Evolutionary conservation across 2,797 vertebrate species (phyloP).

Genomic region (Sciurus vulgaris): DNA sequence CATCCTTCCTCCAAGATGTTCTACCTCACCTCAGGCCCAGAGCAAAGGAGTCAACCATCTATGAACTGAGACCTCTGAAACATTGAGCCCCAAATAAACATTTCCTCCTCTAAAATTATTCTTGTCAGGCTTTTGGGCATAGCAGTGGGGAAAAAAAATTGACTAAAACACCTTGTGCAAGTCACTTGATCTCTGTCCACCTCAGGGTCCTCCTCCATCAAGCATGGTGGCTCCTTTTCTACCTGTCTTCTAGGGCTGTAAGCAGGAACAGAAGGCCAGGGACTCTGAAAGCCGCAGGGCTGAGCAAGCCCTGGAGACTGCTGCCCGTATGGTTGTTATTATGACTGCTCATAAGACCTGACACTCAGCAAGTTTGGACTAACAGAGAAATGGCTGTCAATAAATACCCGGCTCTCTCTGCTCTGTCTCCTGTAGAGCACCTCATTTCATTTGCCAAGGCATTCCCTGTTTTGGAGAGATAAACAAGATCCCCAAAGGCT

Average conservation of each 20-base stretch:
- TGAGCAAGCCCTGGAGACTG: neutral
- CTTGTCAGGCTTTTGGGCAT: no score
- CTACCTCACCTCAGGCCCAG: no score
- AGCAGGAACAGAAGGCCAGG: neutral
- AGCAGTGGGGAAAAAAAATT: no score
- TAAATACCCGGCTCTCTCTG: neutral
- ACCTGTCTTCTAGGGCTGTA: neutral
- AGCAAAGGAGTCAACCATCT: no score
- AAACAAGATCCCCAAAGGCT: constrained; percentile 38
- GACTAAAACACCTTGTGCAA: no score
- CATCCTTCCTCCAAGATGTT: no score
- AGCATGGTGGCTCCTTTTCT: neutral
- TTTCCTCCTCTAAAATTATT: no score
- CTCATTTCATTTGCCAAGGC: constrained; percentile 29
- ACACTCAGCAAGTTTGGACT: neutral
- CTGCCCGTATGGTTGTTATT: neutral
- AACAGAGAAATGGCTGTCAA: constrained; percentile 27
- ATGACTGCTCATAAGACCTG: neutral
- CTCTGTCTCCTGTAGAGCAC: neutral
- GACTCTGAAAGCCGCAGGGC: neutral
- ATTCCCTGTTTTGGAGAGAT: constrained; percentile 44
- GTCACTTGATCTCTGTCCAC: neutral
- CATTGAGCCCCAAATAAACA: no score
- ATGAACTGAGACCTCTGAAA: no score
- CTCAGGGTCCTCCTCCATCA: neutral